Percentiles rank a stretch among this genome's conserved stretches.
These are phyloP conservation scores for Echinarachnius parma DNA, from an alignment of 53 echinoderm and acorn worm species.

Conservation along the genomic window DNA sequence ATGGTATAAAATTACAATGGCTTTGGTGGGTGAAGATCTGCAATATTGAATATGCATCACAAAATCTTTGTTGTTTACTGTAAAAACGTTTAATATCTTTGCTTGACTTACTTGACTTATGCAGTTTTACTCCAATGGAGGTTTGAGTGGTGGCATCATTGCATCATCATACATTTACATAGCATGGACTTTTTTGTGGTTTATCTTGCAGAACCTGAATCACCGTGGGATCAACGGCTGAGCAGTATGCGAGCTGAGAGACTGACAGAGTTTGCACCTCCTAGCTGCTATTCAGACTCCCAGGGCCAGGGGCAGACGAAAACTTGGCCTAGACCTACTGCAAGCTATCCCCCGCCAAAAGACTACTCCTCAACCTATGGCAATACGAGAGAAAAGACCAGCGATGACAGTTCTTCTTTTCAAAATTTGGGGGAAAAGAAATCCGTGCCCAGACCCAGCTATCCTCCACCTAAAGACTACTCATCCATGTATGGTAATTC, in stretches of 20 bases:
- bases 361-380: conserved; percentile 5
- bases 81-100: too few relatives aligned
- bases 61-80: too few relatives aligned
- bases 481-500: conserved; percentile 30
- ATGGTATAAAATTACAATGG: too few relatives aligned
- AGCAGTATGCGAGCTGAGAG: conserved; percentile 62
- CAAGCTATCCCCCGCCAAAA: conserved; percentile 10
- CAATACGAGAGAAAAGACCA: not conserved
- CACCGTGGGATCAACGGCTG: conserved; percentile 63
- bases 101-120: too few relatives aligned
- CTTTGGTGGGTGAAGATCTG: too few relatives aligned
- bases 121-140: too few relatives aligned
- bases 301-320: not conserved
- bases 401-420: too few relatives aligned
- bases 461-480: conserved; percentile 19
- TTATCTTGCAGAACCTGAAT: conserved; percentile 36
- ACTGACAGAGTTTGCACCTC: conserved; percentile 86
- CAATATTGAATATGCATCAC: too few relatives aligned
- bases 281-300: conserved; percentile 40
- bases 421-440: too few relatives aligned
- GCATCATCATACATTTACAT: too few relatives aligned
- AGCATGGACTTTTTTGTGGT: too few relatives aligned
- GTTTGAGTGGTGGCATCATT: too few relatives aligned
- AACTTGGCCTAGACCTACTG: not conserved
- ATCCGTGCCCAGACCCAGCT: not conserved